Conservation (phyloP, 2,888 invertebrate genomes). For the Melanotus villosus region DNA sequence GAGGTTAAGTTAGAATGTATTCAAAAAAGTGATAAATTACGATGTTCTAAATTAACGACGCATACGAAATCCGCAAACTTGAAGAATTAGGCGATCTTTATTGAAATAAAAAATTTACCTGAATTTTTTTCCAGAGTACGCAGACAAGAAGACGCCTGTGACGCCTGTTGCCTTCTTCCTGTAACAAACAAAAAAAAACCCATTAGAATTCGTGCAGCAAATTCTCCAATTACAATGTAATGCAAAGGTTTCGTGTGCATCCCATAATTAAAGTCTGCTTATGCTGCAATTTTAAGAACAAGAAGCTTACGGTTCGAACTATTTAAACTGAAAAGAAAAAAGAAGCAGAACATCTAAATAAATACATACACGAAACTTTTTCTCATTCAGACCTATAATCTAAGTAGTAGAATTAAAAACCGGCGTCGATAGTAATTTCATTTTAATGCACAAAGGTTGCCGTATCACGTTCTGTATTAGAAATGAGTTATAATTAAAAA, state of each 20-base stretch:
- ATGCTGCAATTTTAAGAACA: constrained; percentile 33
- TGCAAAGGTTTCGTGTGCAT: constrained; percentile 30
- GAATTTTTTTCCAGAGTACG: not conserved
- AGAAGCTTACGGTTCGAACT: constrained; percentile 34
- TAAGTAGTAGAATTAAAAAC: constrained; percentile 36
- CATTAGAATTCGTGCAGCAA: not conserved
- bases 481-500: constrained; percentile 44
- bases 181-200: constrained; percentile 14
- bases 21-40: constrained; percentile 5
- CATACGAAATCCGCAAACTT: not conserved
- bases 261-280: constrained; percentile 41
- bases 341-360: constrained; percentile 30
- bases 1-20: constrained; percentile 12
- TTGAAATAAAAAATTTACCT: too few relatives aligned
- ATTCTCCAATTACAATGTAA: constrained; percentile 18
- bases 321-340: constrained; percentile 25
- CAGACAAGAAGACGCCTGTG: not conserved
- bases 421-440: constrained; percentile 40
- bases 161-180: constrained; percentile 18
- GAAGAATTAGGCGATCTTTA: too few relatives aligned
- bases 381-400: constrained; percentile 36
- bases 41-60: constrained; percentile 1
- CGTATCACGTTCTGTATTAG: constrained; percentile 47
- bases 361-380: constrained; percentile 34
- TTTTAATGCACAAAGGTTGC: constrained; percentile 45